These are phyloP conservation scores for Alca torda DNA, from an alignment of 2,797 vertebrate genomes.

Conservation along the genomic window DNA sequence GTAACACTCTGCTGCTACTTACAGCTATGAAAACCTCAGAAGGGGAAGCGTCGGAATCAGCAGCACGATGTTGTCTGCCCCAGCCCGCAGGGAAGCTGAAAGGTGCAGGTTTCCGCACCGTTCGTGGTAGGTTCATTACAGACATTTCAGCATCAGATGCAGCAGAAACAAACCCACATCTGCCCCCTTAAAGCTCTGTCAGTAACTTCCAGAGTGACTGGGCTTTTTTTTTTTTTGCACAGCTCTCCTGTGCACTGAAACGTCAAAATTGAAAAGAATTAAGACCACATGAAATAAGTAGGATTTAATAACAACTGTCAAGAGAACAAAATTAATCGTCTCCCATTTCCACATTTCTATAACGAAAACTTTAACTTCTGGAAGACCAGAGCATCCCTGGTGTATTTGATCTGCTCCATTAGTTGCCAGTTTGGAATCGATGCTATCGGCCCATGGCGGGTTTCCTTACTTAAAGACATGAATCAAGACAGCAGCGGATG, in stretches of 20 bases:
- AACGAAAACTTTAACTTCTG: conserved; percentile 28
- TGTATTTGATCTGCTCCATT: not conserved
- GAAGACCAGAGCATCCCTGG: conserved; percentile 1
- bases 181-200: not conserved
- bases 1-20: not conserved
- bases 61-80: fast-evolving
- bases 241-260: not conserved
- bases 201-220: not conserved
- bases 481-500: not conserved
- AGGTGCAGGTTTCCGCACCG: not conserved
- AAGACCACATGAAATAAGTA: not conserved
- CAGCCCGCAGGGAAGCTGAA: not conserved
- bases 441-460: not conserved
- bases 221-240: not conserved
- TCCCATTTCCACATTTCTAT: conserved; percentile 9
- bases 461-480: not conserved
- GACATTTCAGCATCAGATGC: not conserved
- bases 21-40: not conserved
- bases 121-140: not conserved
- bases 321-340: conserved; percentile 24
- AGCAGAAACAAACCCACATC: not conserved
- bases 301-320: conserved; percentile 39
- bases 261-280: not conserved
- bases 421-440: conserved; percentile 19
- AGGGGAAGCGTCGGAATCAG: not conserved